A percentile compares a stretch with the other conserved stretches of the same genome.
phyloP scores from a whole-genome alignment of 2,113 vertebrate species.

The Mobula hypostoma region DNA sequence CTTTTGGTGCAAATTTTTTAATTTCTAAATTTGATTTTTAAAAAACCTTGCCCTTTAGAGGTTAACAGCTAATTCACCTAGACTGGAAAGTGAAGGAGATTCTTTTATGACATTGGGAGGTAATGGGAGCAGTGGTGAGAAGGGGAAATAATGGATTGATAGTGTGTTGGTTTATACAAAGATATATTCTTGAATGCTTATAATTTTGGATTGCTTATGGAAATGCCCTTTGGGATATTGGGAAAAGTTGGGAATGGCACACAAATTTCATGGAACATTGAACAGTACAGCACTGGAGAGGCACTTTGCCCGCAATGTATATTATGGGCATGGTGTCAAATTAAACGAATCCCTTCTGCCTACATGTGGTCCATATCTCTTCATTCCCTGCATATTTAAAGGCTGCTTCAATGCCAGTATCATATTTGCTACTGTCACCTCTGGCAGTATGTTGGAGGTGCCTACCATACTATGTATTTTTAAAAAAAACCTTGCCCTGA shows the following conservation, averaged over 20 bases:
- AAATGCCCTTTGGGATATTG: neutral
- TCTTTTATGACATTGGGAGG: neutral
- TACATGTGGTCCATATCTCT: too few relatives aligned
- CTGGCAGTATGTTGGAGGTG: too few relatives aligned
- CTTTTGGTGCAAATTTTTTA: neutral
- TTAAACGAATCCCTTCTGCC: too few relatives aligned
- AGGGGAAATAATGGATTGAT: neutral
- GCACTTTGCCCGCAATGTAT: too few relatives aligned
- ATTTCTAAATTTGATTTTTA: neutral
- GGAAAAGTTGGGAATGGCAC: neutral
- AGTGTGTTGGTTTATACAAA: neutral
- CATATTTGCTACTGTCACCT: too few relatives aligned
- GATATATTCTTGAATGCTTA: neutral
- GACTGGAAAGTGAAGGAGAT: neutral
- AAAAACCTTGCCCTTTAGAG: neutral
- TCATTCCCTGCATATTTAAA: too few relatives aligned
- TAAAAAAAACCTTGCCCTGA: too few relatives aligned
- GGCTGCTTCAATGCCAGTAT: too few relatives aligned
- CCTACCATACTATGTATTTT: too few relatives aligned
- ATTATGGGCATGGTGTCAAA: too few relatives aligned
- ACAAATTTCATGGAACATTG: neutral
- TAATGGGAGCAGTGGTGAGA: neutral
- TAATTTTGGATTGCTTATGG: neutral
- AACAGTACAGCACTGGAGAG: too few relatives aligned
- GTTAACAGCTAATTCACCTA: neutral